phyloP scores from a whole-genome alignment of 2,888 invertebrate genomes.

The Spodoptera littoralis region DNA sequence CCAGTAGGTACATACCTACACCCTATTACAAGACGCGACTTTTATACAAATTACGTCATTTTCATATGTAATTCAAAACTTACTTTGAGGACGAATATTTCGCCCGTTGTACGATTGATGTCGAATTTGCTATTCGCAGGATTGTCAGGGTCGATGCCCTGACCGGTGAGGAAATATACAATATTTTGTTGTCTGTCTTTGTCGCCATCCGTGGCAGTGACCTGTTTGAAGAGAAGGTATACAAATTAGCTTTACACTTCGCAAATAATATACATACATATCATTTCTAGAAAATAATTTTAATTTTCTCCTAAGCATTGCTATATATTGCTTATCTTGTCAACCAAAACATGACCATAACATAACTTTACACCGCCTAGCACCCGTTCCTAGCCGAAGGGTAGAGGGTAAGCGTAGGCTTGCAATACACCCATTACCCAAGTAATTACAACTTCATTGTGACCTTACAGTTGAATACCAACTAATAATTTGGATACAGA shows the following conservation, averaged over 20 bases:
- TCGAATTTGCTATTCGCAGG: conserved; percentile 98
- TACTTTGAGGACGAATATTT: conserved; percentile 98
- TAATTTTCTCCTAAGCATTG: no score
- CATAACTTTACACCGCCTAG: no score
- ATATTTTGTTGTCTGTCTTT: conserved; percentile 98
- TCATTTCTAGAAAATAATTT: no score
- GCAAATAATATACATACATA: no score
- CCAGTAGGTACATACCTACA: conserved; percentile 12
- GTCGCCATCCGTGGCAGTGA: conserved; percentile 98
- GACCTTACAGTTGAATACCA: no score
- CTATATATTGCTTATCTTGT: no score
- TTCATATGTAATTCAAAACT: conserved; percentile 64
- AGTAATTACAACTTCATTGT: no score
- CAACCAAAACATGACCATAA: no score
- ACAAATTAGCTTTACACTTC: background rate
- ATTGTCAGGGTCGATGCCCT: conserved; percentile 98
- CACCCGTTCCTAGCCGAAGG: no score
- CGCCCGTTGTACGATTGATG: conserved; percentile 98
- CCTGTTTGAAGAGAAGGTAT: conserved; percentile 88
- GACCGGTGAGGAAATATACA: conserved; percentile 98
- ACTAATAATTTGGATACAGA: no score
- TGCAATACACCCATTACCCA: no score
- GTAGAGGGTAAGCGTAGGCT: no score
- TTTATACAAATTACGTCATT: conserved; percentile 7
- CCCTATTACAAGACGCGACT: conserved; percentile 15